phyloP scores from a whole-genome alignment of 2,113 vertebrate genomes.

The Microcebus lehilahytsara region DNA sequence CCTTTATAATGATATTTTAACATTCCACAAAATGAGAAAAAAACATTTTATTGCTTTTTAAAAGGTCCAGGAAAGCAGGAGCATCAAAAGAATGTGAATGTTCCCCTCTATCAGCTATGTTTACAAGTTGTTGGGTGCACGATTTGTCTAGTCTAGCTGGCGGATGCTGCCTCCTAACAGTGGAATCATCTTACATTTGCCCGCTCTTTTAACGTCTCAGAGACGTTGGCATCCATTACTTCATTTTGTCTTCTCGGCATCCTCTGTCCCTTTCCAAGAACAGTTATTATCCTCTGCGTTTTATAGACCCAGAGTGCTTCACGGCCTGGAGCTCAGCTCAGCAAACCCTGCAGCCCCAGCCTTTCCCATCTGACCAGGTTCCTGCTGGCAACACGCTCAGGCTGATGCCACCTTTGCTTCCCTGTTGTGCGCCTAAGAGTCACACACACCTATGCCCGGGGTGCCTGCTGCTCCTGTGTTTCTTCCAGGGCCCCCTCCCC shows the following conservation, averaged over 20 bases:
- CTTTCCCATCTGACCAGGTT: background rate
- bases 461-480: background rate
- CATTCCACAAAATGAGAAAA: constrained; percentile 33
- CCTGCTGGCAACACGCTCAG: background rate
- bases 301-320: background rate
- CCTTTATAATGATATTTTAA: constrained; percentile 10
- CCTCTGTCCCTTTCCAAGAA: background rate
- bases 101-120: background rate
- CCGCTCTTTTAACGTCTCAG: background rate
- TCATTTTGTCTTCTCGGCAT: background rate
- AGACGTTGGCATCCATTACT: background rate
- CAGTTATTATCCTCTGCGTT: background rate
- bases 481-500: background rate
- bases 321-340: background rate
- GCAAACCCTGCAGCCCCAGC: background rate
- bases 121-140: background rate
- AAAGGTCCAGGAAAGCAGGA: constrained; percentile 42
- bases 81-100: background rate
- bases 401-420: background rate
- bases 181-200: background rate
- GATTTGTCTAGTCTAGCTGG: background rate
- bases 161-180: rapidly evolving
- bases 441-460: background rate
- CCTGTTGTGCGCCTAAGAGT: background rate
- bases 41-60: background rate